phyloP scores from a whole-genome alignment of 2,113 vertebrate species.

The Vulpes lagopus region DNA sequence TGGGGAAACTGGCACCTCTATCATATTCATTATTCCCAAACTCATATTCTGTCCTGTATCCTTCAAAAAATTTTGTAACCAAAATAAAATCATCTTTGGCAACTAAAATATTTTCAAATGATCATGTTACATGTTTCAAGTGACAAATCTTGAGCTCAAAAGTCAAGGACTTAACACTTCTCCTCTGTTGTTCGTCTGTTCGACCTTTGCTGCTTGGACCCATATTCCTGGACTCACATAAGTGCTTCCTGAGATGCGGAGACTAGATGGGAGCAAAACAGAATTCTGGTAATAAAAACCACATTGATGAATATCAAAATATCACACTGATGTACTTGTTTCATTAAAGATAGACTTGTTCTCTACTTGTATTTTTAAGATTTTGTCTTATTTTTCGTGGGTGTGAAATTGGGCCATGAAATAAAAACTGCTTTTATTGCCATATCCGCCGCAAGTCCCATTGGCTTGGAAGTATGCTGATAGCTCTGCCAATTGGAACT shows the following conservation, averaged over 20 bases:
- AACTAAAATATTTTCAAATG: slow-evolving; percentile 12
- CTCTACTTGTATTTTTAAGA: background rate
- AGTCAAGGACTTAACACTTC: background rate
- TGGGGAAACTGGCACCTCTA: background rate
- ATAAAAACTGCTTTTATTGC: slow-evolving; percentile 37
- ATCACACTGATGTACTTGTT: background rate
- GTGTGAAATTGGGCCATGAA: slow-evolving; percentile 21
- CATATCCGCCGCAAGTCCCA: background rate
- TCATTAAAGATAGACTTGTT: slow-evolving; percentile 46
- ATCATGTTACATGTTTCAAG: background rate
- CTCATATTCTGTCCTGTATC: background rate
- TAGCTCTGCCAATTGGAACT: slow-evolving; percentile 46
- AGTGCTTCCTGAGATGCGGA: background rate
- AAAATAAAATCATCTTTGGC: background rate
- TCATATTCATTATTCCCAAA: background rate
- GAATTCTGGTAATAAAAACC: slow-evolving; percentile 46
- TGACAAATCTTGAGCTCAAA: background rate
- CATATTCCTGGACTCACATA: slow-evolving; percentile 10
- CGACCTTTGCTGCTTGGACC: background rate
- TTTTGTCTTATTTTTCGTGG: slow-evolving; percentile 36
- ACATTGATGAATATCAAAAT: slow-evolving; percentile 51
- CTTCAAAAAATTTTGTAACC: background rate
- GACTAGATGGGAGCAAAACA: background rate
- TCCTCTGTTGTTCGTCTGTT: background rate
- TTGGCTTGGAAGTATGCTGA: background rate